These are phyloP conservation scores for Drosophila fungiperda DNA, from an alignment of 2,888 invertebrate genomes.

Conservation along the genomic window DNA sequence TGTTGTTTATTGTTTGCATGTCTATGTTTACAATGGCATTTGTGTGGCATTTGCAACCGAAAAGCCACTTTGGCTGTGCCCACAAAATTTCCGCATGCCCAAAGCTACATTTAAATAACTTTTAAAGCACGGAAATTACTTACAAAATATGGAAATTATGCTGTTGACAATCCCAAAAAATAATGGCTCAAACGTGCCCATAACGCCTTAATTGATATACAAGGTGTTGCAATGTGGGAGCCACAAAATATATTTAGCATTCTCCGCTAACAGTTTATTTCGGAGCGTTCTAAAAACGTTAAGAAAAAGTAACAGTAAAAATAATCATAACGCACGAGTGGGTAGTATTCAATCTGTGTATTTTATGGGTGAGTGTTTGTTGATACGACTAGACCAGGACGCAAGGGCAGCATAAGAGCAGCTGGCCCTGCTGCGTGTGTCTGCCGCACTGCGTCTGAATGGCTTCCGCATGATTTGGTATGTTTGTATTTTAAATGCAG, in stretches of 20 bases:
- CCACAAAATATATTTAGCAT: conserved; percentile 37
- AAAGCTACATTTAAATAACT: conserved; percentile 53
- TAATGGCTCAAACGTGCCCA: conserved; percentile 65
- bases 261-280: conserved; percentile 57
- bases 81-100: conserved; percentile 54
- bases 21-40: conserved; percentile 35
- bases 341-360: conserved; percentile 6
- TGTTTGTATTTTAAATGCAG: conserved; percentile 59
- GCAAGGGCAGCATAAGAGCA: conserved; percentile 43
- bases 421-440: conserved; percentile 47
- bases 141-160: conserved; percentile 34
- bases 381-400: conserved; percentile 15
- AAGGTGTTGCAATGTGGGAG: conserved; percentile 38
- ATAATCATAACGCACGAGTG: conserved; percentile 13
- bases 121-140: conserved; percentile 64
- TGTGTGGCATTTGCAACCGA: conserved; percentile 26
- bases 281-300: conserved; percentile 38
- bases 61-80: conserved; percentile 28
- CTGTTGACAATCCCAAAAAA: conserved; percentile 50
- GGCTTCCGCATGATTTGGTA: conserved; percentile 80
- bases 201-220: conserved; percentile 64
- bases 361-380: conserved; percentile 15
- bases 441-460: conserved; percentile 69
- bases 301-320: background rate
- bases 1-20: conserved; percentile 12